Base-by-base conservation (phyloP, 1,140 invertebrate species). In the Delia radicum region DNA sequence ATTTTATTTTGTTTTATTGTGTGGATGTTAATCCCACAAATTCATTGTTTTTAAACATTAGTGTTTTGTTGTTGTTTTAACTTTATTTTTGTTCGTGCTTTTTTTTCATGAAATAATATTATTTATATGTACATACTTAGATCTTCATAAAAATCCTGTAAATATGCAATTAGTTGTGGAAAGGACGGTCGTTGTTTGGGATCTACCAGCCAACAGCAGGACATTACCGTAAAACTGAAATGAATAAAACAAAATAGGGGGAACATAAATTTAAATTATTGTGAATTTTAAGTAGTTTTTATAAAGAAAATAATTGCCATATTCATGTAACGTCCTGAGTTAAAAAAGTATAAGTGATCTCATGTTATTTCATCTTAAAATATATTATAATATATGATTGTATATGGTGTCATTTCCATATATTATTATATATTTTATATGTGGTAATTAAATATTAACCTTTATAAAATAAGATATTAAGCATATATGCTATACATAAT, bases 111-210 rank as follows among this genome's bases (percentile, higher is more conserved):
- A 55, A 55, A 6, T 21, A 55, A 55, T 7, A 55, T 55, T 0
- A n/a, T 67, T 87, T 88, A 94, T 77, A 94, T 93, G 82, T 93
- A 94, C 83, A 92, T 91, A 76, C 92, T 92, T 33, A 94, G 90
- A 77, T 93, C 93, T 83, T 93, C 92, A 87, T 96, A 92, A 87
- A 96, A 96, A 86, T 96, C 94, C 86, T 96, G 94, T 73, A 97
- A 89, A 85, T 94, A 96, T 29, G 92, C 91, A 46, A 95, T 89
- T 2, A 98, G 89, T 82, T 96, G 94, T 26, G 92, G 91, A 80
- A 96, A 93, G 15, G 94, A 94, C 1, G 95, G 95, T 62, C 96
- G 87, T 76, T 96, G 93, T 46, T 94, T 92, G 2, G 92, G 89
- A 73, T 91, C 89, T 65, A 91, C 89, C 24, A 94, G 90, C 96